Conservation (phyloP, 1,140 invertebrate species). For the Macrobrachium rosenbergii region DNA sequence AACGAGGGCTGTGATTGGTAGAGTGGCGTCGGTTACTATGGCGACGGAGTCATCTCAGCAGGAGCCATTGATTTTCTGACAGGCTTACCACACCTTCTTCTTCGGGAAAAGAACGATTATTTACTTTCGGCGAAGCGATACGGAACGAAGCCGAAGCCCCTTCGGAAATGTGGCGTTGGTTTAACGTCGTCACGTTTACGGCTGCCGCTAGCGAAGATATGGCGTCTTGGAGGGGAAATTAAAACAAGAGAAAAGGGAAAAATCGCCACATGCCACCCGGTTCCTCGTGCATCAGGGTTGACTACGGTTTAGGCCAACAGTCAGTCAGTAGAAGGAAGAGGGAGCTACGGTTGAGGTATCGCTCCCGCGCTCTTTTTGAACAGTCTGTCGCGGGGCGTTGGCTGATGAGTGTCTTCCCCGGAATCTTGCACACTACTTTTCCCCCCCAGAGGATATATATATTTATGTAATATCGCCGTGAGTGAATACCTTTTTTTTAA, state of each 20-base stretch:
- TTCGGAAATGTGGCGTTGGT: too few relatives aligned
- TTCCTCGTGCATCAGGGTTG: constrained; percentile 60
- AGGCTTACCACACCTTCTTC: constrained; percentile 61
- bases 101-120: constrained; percentile 33
- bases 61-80: constrained; percentile 61
- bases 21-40: constrained; percentile 54
- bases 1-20: constrained; percentile 53
- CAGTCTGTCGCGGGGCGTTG: constrained; percentile 5
- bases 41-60: constrained; percentile 61
- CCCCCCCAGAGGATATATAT: neutral
- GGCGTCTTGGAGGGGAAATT: neutral
- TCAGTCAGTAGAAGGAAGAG: constrained; percentile 44
- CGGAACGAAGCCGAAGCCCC: too few relatives aligned
- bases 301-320: constrained; percentile 54
- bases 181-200: too few relatives aligned
- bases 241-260: constrained; percentile 4
- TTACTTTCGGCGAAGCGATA: constrained; percentile 5
- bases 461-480: too few relatives aligned
- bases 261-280: constrained; percentile 37
- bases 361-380: neutral
- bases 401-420: neutral
- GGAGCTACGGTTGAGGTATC: neutral
- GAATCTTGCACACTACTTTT: neutral
- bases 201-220: neutral
- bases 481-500: neutral